These are phyloP conservation scores for Marmota monax DNA, from an alignment of 2,113 vertebrate genomes.

Conservation along the genomic window DNA sequence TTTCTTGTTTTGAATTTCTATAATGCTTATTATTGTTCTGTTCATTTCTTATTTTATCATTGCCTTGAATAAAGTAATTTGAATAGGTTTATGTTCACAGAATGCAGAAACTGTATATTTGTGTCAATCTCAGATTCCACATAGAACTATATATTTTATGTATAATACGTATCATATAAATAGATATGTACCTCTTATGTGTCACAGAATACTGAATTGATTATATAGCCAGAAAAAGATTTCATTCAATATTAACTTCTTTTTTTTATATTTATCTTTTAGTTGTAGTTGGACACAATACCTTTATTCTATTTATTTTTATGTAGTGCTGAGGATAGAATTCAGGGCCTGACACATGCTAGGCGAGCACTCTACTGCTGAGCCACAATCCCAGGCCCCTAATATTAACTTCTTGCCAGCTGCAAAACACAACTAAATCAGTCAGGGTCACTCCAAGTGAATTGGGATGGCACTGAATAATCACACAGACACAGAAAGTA, in stretches of 20 bases:
- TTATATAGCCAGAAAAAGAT: background rate
- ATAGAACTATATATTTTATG: background rate
- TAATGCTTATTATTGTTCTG: background rate
- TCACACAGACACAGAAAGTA: too few species aligned
- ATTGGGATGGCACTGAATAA: too few species aligned
- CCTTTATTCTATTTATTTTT: too few species aligned
- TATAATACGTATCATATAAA: background rate
- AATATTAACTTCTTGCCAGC: too few species aligned
- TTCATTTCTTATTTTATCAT: background rate
- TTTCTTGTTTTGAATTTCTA: conserved; percentile 29
- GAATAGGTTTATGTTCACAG: background rate
- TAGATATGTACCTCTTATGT: background rate
- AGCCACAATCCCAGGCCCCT: too few species aligned
- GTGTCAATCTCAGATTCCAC: conserved; percentile 12
- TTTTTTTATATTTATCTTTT: background rate
- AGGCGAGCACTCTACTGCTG: too few species aligned
- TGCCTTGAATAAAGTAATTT: background rate
- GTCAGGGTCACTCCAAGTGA: too few species aligned
- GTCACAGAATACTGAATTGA: background rate
- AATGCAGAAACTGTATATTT: conserved; percentile 1
- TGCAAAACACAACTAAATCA: too few species aligned
- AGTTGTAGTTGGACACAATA: too few species aligned
- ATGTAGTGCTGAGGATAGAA: too few species aligned
- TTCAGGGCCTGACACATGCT: too few species aligned
- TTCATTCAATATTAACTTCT: background rate